These are phyloP conservation scores for Hydractinia symbiolongicarpus DNA, from an alignment of 30 jellyfish, hydroid and myxozoan genomes.

Conservation along the genomic window DNA sequence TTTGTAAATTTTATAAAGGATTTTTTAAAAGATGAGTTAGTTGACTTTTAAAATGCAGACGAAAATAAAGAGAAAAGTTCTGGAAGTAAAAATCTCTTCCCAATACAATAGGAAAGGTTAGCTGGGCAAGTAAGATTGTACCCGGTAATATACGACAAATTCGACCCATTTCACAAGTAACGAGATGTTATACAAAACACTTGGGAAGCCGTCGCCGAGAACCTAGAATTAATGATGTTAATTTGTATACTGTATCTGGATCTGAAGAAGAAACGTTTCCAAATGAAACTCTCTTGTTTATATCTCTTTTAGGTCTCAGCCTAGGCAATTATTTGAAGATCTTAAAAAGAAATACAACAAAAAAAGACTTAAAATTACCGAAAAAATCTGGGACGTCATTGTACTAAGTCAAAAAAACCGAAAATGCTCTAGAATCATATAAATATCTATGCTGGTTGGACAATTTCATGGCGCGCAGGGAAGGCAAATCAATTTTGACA, in stretches of 20 bases:
- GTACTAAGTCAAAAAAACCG: neutral
- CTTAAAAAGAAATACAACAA: constrained; percentile 4
- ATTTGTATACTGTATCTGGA: too few relatives aligned
- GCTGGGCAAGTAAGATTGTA: neutral
- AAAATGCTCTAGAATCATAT: neutral
- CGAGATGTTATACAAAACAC: constrained; percentile 1
- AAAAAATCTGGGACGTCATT: constrained; percentile 1
- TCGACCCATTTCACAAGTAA: neutral
- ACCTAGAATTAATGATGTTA: neutral
- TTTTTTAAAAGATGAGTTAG: neutral
- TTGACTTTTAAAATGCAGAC: too few relatives aligned
- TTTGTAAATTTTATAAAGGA: neutral
- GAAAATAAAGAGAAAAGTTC: neutral
- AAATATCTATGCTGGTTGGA: neutral
- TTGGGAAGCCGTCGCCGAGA: constrained; percentile 1
- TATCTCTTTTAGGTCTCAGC: neutral
- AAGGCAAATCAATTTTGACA: neutral
- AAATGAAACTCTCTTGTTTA: too few relatives aligned
- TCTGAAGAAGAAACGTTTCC: too few relatives aligned
- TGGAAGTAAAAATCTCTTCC: neutral
- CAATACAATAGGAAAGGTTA: neutral
- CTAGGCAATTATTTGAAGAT: constrained; percentile 6
- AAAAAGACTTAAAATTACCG: neutral
- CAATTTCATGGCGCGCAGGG: constrained; percentile 8
- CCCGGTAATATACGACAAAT: too few relatives aligned